phyloP scores from a whole-genome alignment of 2,797 vertebrate genomes.

The Lepilemur septentrionalis region DNA sequence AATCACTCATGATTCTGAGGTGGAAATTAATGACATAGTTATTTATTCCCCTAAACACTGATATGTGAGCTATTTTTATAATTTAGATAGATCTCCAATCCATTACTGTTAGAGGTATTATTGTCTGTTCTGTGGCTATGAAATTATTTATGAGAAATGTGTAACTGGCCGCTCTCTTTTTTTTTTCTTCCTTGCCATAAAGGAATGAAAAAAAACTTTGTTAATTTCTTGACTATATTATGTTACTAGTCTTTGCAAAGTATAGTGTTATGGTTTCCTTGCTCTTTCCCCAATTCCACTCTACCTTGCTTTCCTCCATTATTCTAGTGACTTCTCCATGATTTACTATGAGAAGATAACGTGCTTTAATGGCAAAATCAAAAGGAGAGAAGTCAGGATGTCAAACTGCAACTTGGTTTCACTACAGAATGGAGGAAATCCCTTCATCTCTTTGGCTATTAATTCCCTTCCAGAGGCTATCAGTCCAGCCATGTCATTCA shows the following conservation, averaged over 20 bases:
- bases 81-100: conserved; percentile 49
- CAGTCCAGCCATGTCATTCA: background rate
- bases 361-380: conserved; percentile 27
- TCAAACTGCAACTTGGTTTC: background rate
- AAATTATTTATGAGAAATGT: conserved; percentile 16
- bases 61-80: background rate
- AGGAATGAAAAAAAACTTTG: background rate
- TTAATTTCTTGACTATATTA: conserved; percentile 8
- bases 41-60: conserved; percentile 45
- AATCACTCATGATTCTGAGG: conserved; percentile 69
- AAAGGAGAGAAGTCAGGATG: conserved; percentile 28
- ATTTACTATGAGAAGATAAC: conserved; percentile 13
- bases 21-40: conserved; percentile 72
- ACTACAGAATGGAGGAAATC: background rate
- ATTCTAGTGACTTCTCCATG: background rate
- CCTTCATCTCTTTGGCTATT: background rate
- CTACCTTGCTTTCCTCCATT: background rate
- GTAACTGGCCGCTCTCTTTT: background rate
- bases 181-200: background rate
- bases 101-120: conserved; percentile 23
- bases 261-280: conserved; percentile 7
- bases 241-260: background rate
- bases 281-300: background rate
- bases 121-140: conserved; percentile 29
- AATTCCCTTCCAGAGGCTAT: background rate